Conservation (phyloP, 2,888 invertebrate species). For the Chymomyza procnemis region DNA sequence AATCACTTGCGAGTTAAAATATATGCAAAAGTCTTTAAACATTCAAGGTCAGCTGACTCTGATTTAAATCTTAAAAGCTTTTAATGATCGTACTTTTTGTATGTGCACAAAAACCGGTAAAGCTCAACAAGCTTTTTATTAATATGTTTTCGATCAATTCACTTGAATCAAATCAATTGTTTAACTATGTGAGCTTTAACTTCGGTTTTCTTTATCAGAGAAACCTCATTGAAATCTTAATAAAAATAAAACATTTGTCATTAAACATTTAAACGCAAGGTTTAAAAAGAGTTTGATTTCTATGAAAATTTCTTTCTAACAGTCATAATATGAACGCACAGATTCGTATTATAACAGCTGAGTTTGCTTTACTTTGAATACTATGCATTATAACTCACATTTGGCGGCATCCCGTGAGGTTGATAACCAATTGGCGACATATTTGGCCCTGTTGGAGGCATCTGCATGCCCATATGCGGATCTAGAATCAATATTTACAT, state of each 20-base stretch:
- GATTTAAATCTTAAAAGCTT: not conserved
- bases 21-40: conserved; percentile 74
- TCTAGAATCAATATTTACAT: conserved; percentile 39
- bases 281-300: too few relatives aligned
- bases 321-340: too few relatives aligned
- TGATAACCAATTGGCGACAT: conserved; percentile 81
- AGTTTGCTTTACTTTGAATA: conserved; percentile 45
- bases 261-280: too few relatives aligned
- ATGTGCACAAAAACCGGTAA: conserved; percentile 23
- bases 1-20: conserved; percentile 62
- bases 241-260: too few relatives aligned
- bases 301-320: too few relatives aligned
- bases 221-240: too few relatives aligned
- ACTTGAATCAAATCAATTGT: not conserved
- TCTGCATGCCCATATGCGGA: conserved; percentile 78
- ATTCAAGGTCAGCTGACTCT: conserved; percentile 63
- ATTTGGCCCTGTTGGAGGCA: conserved; percentile 79
- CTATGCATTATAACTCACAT: conserved; percentile 67
- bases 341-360: too few relatives aligned
- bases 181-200: not conserved
- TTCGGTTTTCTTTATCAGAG: too few relatives aligned
- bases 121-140: not conserved
- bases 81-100: conserved; percentile 37
- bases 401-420: conserved; percentile 82
- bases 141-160: not conserved